These are phyloP conservation scores for Pterostichus madidus DNA, from an alignment of 2,888 invertebrate genomes.

Conservation along the genomic window DNA sequence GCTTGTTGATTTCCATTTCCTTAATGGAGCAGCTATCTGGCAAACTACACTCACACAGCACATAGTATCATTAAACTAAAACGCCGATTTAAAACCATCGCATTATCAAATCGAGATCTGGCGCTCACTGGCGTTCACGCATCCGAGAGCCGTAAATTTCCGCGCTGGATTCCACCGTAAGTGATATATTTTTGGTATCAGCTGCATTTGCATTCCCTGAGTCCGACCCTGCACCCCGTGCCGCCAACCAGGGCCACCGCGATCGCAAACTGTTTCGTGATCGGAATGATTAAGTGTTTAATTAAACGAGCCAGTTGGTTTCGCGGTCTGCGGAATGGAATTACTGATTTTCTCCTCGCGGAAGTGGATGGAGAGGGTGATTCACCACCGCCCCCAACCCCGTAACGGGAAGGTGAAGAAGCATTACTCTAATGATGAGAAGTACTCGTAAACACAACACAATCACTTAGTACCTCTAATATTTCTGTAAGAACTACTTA, in stretches of 20 bases:
- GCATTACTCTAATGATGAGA: not conserved
- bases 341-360: constrained; percentile 63
- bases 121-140: constrained; percentile 42
- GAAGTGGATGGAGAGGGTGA: not conserved
- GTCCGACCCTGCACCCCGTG: constrained; percentile 2
- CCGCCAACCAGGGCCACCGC: no score
- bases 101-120: constrained; percentile 49
- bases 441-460: no score
- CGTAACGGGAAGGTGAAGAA: not conserved
- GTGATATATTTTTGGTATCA: constrained; percentile 66
- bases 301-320: constrained; percentile 67
- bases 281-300: constrained; percentile 67
- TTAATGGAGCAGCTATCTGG: constrained; percentile 18
- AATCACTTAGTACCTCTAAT: no score
- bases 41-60: not conserved
- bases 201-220: constrained; percentile 65
- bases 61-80: constrained; percentile 50
- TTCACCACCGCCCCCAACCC: not conserved
- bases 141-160: constrained; percentile 22
- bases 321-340: constrained; percentile 65
- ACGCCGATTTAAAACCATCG: constrained; percentile 38
- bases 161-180: constrained; percentile 35
- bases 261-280: constrained; percentile 65
- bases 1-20: constrained; percentile 51
- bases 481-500: no score